Conservation (phyloP, 1,140 invertebrate genomes). For the Drosophila jambulina region DNA sequence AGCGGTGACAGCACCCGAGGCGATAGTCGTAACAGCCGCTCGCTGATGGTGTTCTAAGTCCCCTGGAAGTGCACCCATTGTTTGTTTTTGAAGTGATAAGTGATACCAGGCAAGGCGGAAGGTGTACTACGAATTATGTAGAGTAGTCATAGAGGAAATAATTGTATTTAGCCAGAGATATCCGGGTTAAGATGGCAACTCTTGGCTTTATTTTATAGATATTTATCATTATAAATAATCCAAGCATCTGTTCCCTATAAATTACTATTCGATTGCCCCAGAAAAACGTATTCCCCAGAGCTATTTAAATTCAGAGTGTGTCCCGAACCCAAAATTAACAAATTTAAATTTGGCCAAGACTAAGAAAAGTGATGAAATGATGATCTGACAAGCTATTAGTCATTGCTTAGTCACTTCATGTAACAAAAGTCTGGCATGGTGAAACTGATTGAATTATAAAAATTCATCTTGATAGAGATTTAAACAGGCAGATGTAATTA, state of each 20-base stretch:
- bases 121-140: background rate
- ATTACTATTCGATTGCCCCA: background rate
- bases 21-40: conserved; percentile 26
- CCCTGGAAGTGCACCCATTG: conserved; percentile 14
- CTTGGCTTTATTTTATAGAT: background rate
- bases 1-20: conserved; percentile 28
- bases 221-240: background rate
- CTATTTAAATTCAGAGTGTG: background rate
- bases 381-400: background rate
- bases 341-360: background rate
- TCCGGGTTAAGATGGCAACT: background rate
- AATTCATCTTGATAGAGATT: background rate
- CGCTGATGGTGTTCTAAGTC: conserved; percentile 18
- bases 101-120: conserved; percentile 4
- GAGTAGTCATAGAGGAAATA: background rate
- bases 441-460: background rate
- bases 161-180: background rate
- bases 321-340: background rate
- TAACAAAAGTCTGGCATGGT: background rate
- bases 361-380: conserved; percentile 1
- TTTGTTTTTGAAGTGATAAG: conserved; percentile 26
- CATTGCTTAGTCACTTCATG: background rate
- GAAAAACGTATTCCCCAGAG: background rate
- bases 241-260: background rate
- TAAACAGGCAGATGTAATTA: background rate